Evolutionary conservation across 2,888 invertebrate species (phyloP).

Genomic region (Ormyrus rosae): DNA sequence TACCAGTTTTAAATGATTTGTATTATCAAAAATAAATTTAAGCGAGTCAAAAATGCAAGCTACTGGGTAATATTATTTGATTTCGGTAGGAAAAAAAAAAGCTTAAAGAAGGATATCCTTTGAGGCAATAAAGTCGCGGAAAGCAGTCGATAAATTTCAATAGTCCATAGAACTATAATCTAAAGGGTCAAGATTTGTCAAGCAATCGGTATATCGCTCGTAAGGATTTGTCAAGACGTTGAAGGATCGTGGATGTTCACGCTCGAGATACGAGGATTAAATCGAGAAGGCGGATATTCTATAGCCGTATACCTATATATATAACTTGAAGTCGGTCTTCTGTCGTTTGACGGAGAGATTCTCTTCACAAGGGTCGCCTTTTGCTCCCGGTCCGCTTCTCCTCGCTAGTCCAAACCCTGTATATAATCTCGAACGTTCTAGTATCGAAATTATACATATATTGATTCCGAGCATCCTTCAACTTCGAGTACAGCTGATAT

Average conservation of each 20-base stretch:
- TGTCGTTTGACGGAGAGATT: conserved; percentile 2
- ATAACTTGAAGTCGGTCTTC: no score
- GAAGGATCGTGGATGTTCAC: conserved; percentile 5
- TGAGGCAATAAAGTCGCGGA: not conserved
- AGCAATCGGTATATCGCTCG: not conserved
- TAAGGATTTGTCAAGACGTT: not conserved
- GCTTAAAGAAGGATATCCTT: no score
- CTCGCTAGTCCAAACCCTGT: not conserved
- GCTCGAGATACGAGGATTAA: not conserved
- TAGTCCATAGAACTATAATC: not conserved
- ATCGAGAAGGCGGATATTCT: conserved; percentile 6
- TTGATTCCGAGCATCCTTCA: conserved; percentile 73
- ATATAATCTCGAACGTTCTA: conserved; percentile 63
- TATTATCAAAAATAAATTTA: no score
- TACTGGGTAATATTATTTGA: no score
- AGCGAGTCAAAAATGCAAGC: no score
- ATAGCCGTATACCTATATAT: not conserved
- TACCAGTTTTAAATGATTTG: no score
- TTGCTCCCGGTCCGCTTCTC: no score
- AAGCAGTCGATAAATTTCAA: not conserved
- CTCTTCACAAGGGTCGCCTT: not conserved
- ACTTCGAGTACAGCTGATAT: conserved; percentile 69
- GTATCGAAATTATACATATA: conserved; percentile 74
- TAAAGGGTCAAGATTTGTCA: not conserved
- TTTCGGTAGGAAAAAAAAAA: no score